Evolutionary conservation across 2,113 vertebrate genomes (phyloP).

Genomic region (Plecturocebus donacophilus): DNA sequence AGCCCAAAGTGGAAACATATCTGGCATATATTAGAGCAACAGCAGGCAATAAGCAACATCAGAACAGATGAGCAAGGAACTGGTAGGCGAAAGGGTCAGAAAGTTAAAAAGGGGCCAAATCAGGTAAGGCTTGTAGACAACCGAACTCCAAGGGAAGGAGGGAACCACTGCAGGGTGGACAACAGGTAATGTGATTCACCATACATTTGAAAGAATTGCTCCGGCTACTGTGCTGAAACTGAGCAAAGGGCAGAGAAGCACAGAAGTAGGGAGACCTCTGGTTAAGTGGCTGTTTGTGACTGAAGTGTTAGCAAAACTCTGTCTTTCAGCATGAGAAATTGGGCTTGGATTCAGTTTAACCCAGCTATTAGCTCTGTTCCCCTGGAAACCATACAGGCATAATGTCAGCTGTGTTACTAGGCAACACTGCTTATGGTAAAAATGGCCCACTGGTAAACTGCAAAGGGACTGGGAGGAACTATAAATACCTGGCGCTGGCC

Average conservation of each 20-base stretch:
- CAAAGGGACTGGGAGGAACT: background rate
- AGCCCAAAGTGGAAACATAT: background rate
- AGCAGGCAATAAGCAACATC: background rate
- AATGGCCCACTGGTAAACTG: background rate
- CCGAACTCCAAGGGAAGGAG: background rate
- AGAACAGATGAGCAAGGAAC: background rate
- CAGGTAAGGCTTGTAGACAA: background rate
- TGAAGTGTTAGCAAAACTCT: background rate
- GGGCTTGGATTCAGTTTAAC: conserved; percentile 8
- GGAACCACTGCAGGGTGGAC: background rate
- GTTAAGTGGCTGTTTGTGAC: background rate
- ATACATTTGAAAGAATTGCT: background rate
- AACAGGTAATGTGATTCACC: background rate
- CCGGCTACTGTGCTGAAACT: background rate
- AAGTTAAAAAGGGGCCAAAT: background rate
- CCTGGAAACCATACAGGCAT: conserved; percentile 52
- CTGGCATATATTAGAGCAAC: background rate
- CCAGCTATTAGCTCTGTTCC: background rate
- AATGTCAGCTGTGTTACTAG: conserved; percentile 33
- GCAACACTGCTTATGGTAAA: conserved; percentile 19
- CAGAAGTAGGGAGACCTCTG: background rate
- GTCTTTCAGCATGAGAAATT: background rate
- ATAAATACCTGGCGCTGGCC: background rate
- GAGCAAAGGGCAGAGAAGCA: background rate
- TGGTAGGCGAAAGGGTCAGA: background rate